These are phyloP conservation scores for Blera fallax DNA, from an alignment of 2,888 invertebrate species.

Conservation along the genomic window DNA sequence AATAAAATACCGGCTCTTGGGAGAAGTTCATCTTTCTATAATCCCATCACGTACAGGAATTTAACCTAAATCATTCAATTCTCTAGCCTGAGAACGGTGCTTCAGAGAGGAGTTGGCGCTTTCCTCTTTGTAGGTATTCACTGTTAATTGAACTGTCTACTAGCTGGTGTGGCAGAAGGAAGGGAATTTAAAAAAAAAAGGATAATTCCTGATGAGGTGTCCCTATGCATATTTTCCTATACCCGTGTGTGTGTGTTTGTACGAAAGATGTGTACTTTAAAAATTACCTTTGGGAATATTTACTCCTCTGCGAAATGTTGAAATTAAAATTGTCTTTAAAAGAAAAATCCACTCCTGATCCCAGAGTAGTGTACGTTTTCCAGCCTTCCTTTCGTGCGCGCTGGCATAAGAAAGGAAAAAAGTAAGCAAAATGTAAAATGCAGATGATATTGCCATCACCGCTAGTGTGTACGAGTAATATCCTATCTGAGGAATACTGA, in stretches of 20 bases:
- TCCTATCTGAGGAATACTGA: neutral
- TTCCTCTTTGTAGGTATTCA: slow-evolving; percentile 26
- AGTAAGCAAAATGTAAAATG: slow-evolving; percentile 8
- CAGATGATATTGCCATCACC: slow-evolving; percentile 36
- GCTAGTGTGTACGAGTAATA: neutral
- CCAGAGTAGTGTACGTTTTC: neutral
- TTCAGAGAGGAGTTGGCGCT: neutral
- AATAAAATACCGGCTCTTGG: slow-evolving; percentile 38
- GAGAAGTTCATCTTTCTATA: slow-evolving; percentile 61
- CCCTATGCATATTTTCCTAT: neutral
- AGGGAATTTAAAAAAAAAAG: neutral
- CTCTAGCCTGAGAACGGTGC: slow-evolving; percentile 21
- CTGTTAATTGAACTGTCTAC: slow-evolving; percentile 60
- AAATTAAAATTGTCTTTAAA: slow-evolving; percentile 11
- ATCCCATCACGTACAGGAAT: slow-evolving; percentile 68
- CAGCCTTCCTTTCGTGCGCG: neutral
- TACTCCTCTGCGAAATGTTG: neutral
- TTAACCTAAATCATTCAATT: slow-evolving; percentile 63
- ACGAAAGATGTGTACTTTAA: slow-evolving; percentile 15
- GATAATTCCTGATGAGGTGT: slow-evolving; percentile 18
- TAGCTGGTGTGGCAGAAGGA: neutral
- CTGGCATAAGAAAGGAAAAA: neutral
- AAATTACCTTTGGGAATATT: slow-evolving; percentile 32
- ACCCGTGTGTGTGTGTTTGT: neutral
- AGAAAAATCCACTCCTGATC: neutral